These are phyloP conservation scores for Python bivittatus DNA, from an alignment of 2,113 vertebrate genomes.

Conservation along the genomic window DNA sequence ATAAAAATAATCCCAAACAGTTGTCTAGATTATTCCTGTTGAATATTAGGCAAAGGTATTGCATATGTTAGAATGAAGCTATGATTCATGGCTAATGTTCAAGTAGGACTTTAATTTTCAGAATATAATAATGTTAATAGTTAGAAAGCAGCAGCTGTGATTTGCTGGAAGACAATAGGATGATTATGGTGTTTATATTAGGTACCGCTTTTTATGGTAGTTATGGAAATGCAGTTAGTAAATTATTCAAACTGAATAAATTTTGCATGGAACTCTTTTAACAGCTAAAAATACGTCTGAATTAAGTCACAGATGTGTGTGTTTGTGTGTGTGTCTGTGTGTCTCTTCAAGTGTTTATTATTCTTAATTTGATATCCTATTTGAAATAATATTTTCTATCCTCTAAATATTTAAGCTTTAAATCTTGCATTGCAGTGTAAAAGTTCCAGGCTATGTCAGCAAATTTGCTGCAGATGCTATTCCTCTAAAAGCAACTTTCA, in stretches of 20 bases:
- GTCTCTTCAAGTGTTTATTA: constrained; percentile 51
- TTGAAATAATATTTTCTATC: constrained; percentile 50
- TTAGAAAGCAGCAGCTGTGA: constrained; percentile 27
- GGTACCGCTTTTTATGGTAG: constrained; percentile 55
- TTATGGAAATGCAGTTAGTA: constrained; percentile 63
- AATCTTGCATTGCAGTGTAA: constrained; percentile 50
- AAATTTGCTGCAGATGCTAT: constrained; percentile 33
- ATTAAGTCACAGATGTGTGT: constrained; percentile 59
- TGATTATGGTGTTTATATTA: constrained; percentile 57
- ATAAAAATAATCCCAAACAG: background rate
- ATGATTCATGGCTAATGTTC: background rate
- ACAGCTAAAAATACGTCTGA: constrained; percentile 59
- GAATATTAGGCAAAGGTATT: background rate
- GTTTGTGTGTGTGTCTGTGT: constrained; percentile 13
- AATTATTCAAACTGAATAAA: constrained; percentile 65
- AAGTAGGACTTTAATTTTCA: background rate
- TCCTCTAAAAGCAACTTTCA: too few species aligned
- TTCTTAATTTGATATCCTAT: constrained; percentile 61
- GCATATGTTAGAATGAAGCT: background rate
- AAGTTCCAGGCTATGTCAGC: constrained; percentile 46
- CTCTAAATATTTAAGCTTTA: constrained; percentile 61
- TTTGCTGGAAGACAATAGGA: constrained; percentile 39
- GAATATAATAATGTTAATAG: constrained; percentile 36
- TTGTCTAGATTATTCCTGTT: background rate
- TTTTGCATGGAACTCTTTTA: constrained; percentile 64